Conservation (phyloP, 2,797 vertebrate genomes). For the Bovichtus variegatus region DNA sequence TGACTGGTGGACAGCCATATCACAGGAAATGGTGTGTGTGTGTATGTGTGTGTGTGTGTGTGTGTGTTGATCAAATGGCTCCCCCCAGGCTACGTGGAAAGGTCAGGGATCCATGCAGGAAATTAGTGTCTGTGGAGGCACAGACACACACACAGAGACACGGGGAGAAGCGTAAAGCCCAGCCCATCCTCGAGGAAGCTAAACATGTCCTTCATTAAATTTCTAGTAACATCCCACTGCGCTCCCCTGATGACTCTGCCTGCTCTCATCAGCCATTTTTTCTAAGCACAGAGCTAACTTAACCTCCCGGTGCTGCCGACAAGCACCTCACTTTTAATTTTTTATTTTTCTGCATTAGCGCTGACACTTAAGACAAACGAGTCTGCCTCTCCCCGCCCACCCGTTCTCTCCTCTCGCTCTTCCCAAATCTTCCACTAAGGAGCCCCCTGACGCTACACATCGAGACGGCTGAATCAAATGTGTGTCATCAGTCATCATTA, state of each 20-base stretch:
- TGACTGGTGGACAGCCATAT: conserved; percentile 64
- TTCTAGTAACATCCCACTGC: conserved; percentile 70
- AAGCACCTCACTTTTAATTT: conserved; percentile 36
- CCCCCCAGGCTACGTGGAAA: conserved; percentile 79
- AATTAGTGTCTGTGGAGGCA: conserved; percentile 84
- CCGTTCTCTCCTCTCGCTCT: conserved; percentile 51
- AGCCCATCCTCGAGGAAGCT: conserved; percentile 67
- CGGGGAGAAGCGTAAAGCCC: conserved; percentile 39
- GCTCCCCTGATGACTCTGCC: conserved; percentile 68
- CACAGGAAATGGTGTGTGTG: conserved; percentile 64
- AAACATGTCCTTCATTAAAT: conserved; percentile 82
- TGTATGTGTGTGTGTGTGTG: conserved; percentile 40
- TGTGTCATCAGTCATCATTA: conserved; percentile 81
- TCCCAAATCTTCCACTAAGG: conserved; percentile 72
- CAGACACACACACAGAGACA: conserved; percentile 58
- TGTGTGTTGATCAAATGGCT: conserved; percentile 77
- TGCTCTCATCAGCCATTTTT: conserved; percentile 72
- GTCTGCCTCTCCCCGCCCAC: conserved; percentile 54
- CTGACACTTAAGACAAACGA: conserved; percentile 71
- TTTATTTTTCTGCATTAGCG: conserved; percentile 44
- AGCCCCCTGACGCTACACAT: conserved; percentile 67
- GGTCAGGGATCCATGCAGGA: conserved; percentile 84
- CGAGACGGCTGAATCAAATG: conserved; percentile 72
- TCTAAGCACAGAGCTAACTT: conserved; percentile 50
- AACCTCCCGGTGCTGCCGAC: conserved; percentile 60